phyloP scores from a whole-genome alignment of 2,113 vertebrate genomes.

The Misgurnus anguillicaudatus region DNA sequence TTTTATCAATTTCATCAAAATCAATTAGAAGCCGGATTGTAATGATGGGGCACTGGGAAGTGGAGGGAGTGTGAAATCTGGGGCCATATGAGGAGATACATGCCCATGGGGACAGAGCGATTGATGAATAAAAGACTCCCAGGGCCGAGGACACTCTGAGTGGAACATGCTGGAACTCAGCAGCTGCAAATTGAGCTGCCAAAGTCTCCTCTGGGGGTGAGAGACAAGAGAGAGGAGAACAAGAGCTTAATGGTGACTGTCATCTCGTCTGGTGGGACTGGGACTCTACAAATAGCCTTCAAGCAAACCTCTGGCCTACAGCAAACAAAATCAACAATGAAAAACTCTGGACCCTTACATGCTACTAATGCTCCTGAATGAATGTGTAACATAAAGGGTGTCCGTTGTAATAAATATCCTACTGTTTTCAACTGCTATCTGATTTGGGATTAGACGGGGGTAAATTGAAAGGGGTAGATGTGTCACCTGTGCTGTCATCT shows the following conservation, averaged over 20 bases:
- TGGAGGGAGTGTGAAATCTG: constrained; percentile 60
- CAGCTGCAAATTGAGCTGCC: constrained; percentile 71
- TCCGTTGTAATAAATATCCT: neutral
- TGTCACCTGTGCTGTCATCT: too few species aligned
- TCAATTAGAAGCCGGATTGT: constrained; percentile 74
- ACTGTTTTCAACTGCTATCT: neutral
- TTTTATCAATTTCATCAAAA: constrained; percentile 59
- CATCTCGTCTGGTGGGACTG: constrained; percentile 43
- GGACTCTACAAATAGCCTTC: constrained; percentile 46
- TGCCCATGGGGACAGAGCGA: constrained; percentile 69
- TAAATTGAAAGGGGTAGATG: too few species aligned
- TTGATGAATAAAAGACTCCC: constrained; percentile 74
- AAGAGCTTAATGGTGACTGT: constrained; percentile 49
- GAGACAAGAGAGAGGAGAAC: constrained; percentile 47
- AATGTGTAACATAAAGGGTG: neutral
- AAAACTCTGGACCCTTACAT: constrained; percentile 9
- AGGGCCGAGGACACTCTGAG: constrained; percentile 71
- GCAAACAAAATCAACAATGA: constrained; percentile 8
- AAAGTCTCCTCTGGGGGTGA: constrained; percentile 50
- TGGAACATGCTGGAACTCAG: constrained; percentile 66
- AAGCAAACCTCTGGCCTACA: constrained; percentile 27
- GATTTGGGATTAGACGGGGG: too few species aligned
- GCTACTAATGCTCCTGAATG: neutral
- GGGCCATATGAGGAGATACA: constrained; percentile 67
- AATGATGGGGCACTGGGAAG: constrained; percentile 66